A percentile compares a stretch with the other conserved stretches of the same genome.
Evolutionary conservation across 1,140 invertebrate species (phyloP).

Genomic region (Protaetia brevitarsis): DNA sequence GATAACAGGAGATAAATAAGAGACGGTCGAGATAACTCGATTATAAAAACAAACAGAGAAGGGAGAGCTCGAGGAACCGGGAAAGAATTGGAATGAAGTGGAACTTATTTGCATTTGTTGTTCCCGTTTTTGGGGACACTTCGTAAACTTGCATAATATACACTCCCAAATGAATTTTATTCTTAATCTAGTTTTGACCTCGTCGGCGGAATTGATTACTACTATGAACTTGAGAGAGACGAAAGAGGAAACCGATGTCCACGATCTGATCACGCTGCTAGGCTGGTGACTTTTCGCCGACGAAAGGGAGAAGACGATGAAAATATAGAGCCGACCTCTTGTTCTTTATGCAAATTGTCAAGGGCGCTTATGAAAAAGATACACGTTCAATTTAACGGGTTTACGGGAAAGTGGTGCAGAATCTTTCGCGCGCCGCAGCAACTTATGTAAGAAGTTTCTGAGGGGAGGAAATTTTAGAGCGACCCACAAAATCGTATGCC

Average conservation of each 20-base stretch:
- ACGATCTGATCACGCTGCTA: neutral
- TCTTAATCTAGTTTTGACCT: conserved; percentile 19
- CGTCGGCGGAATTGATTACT: conserved; percentile 6
- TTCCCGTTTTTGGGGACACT: conserved; percentile 19
- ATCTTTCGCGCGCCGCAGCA: neutral
- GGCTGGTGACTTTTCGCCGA: neutral
- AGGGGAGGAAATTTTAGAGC: neutral
- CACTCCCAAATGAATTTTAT: conserved; percentile 27
- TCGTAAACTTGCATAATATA: conserved; percentile 22
- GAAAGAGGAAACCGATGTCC: neutral
- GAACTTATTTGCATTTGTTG: conserved; percentile 26
- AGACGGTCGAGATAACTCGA: conserved; percentile 23
- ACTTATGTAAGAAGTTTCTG: conserved; percentile 5
- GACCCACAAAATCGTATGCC: neutral
- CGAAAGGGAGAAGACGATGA: conserved; percentile 1
- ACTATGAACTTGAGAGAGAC: conserved; percentile 3
- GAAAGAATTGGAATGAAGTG: conserved; percentile 14
- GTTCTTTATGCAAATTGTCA: conserved; percentile 13
- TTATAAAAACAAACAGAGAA: conserved; percentile 27
- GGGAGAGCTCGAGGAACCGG: neutral
- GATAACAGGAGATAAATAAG: conserved; percentile 13
- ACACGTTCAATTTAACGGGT: conserved; percentile 17
- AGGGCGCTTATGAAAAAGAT: conserved; percentile 16
- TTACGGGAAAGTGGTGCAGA: conserved; percentile 2
- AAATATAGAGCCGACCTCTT: neutral